Percentiles rank a stretch among this genome's conserved stretches.
Conservation (phyloP, 1,140 invertebrate species). For the Sycobia sp. region DNA sequence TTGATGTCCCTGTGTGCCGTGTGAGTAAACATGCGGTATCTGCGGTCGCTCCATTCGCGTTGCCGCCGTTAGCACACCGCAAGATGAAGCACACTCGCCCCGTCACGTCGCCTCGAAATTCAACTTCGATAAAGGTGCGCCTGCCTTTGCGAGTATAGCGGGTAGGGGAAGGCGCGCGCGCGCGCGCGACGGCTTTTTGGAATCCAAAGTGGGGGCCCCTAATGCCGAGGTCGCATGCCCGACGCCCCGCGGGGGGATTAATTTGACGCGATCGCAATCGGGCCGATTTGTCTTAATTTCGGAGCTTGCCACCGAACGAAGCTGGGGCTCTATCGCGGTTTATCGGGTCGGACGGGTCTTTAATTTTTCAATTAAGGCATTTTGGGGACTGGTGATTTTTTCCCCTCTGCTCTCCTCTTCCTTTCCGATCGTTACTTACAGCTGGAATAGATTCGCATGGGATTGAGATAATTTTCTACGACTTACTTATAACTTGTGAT, state of each 20-base stretch:
- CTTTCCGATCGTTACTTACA: background rate
- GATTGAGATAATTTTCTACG: too few relatives aligned
- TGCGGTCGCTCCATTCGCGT: too few relatives aligned
- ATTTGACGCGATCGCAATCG: constrained; percentile 29
- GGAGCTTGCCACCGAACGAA: background rate
- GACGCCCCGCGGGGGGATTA: constrained; percentile 22
- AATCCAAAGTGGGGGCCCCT: constrained; percentile 13
- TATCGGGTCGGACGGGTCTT: background rate
- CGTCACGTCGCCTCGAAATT: background rate
- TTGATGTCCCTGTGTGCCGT: too few relatives aligned
- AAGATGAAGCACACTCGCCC: too few relatives aligned
- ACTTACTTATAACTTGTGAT: too few relatives aligned
- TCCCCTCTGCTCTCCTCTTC: background rate
- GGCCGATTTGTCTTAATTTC: constrained; percentile 32
- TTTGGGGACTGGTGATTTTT: background rate
- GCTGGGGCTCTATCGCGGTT: background rate
- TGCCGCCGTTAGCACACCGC: too few relatives aligned
- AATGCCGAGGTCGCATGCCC: constrained; percentile 16
- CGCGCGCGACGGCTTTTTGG: background rate
- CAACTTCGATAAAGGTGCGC: constrained; percentile 10
- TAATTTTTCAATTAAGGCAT: constrained; percentile 26
- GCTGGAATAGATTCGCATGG: too few relatives aligned
- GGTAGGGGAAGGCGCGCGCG: background rate
- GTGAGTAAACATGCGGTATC: too few relatives aligned
- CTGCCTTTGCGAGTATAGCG: background rate